phyloP scores from a whole-genome alignment of 2,113 vertebrate genomes.

The Oreochromis tanganicae region DNA sequence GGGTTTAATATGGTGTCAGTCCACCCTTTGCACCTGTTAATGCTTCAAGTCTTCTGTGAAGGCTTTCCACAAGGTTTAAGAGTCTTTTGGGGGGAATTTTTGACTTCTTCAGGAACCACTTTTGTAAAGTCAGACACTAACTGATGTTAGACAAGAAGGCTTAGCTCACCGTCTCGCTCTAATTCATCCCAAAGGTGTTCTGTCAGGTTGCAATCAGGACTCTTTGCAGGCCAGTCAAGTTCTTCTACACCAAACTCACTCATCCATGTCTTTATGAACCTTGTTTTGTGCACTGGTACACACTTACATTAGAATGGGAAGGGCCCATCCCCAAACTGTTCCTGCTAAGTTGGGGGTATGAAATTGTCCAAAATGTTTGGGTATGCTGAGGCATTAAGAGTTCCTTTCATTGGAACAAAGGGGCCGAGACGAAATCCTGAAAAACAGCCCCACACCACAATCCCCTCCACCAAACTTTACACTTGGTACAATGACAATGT shows the following conservation, averaged over 20 bases:
- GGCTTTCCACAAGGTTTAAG: too few relatives aligned
- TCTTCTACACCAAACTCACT: background rate
- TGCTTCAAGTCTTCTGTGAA: too few relatives aligned
- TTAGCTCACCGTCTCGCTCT: background rate
- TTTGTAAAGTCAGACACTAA: background rate
- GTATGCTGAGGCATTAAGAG: background rate
- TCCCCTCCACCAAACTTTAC: background rate
- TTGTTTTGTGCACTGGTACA: background rate
- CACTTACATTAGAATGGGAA: background rate
- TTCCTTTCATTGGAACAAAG: background rate
- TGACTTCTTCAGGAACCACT: background rate
- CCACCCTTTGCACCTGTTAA: too few relatives aligned
- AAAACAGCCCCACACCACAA: background rate
- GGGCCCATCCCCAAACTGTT: background rate
- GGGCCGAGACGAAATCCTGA: background rate
- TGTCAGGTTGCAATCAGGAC: background rate
- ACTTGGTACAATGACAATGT: background rate
- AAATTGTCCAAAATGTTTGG: background rate
- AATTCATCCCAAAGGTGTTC: background rate
- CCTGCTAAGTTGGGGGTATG: background rate
- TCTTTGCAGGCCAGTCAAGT: background rate
- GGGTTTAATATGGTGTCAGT: too few relatives aligned
- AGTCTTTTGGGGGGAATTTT: too few relatives aligned
- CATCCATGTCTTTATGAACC: background rate
- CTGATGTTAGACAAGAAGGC: background rate